A percentile compares a stretch with the other conserved stretches of the same genome.
These are phyloP conservation scores for Hafferia zeledoni DNA, from an alignment of 2,797 vertebrate species.

Conservation along the genomic window DNA sequence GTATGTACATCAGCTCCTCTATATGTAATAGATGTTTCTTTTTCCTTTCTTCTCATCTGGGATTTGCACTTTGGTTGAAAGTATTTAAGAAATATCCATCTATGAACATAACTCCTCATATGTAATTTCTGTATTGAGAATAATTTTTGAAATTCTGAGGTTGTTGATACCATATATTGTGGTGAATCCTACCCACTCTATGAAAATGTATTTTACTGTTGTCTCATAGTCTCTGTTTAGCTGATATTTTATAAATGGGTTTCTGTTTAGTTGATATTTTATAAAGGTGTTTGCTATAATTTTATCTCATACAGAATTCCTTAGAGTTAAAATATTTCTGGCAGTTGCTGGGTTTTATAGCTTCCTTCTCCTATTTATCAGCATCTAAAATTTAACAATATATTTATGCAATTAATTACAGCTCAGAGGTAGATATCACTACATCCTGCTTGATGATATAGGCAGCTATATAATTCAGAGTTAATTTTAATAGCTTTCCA, in stretches of 20 bases:
- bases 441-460: not conserved
- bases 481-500: not conserved
- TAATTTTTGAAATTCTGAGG: not conserved
- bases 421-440: not conserved
- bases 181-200: not conserved
- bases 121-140: not conserved
- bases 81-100: not conserved
- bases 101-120: not conserved
- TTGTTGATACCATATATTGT: not conserved
- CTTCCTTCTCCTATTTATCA: constrained; percentile 8
- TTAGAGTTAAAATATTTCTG: not conserved
- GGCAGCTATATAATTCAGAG: constrained; percentile 8
- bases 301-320: not conserved
- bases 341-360: not conserved
- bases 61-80: not conserved
- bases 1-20: not conserved
- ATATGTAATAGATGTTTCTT: not conserved
- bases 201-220: not conserved
- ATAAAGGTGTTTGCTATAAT: not conserved
- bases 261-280: not conserved
- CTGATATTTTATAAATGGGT: not conserved
- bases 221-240: not conserved
- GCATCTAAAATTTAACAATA: not conserved
- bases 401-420: constrained; percentile 11
- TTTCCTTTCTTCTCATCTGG: not conserved